These are phyloP conservation scores for Cochlearius cochlearius DNA, from an alignment of 2,113 vertebrate species.

Conservation along the genomic window DNA sequence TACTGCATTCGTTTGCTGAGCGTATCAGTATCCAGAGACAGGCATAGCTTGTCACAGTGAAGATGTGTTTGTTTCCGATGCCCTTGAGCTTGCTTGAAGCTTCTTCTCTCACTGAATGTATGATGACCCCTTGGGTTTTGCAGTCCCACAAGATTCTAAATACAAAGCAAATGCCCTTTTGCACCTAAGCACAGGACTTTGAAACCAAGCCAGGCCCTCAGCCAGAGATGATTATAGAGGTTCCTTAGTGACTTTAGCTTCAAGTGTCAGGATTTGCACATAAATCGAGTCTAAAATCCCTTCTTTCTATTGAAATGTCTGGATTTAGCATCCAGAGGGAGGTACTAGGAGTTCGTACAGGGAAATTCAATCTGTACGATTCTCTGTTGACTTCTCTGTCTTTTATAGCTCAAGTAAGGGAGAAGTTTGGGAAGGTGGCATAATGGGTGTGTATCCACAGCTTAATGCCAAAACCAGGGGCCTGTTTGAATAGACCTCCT, in stretches of 20 bases:
- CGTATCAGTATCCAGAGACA: neutral
- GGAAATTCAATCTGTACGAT: neutral
- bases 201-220: neutral
- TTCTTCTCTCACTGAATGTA: neutral
- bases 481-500: conserved; percentile 13
- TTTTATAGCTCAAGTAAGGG: neutral
- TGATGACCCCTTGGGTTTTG: conserved; percentile 1
- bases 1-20: neutral
- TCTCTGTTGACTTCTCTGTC: neutral
- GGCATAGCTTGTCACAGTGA: neutral
- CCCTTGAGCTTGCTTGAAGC: conserved; percentile 19
- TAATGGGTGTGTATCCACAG: neutral
- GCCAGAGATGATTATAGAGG: neutral
- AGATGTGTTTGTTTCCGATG: neutral
- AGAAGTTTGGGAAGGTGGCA: neutral
- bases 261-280: neutral
- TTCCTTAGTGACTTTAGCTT: neutral
- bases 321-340: conserved; percentile 1
- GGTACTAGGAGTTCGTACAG: neutral
- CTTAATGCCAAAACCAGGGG: conserved; percentile 3
- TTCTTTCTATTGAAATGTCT: conserved; percentile 33
- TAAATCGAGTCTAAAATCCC: neutral
- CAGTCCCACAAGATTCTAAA: neutral
- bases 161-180: conserved; percentile 4
- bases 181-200: neutral